phyloP scores from a whole-genome alignment of 1,140 invertebrate genomes.

The Temnothorax longispinosus region DNA sequence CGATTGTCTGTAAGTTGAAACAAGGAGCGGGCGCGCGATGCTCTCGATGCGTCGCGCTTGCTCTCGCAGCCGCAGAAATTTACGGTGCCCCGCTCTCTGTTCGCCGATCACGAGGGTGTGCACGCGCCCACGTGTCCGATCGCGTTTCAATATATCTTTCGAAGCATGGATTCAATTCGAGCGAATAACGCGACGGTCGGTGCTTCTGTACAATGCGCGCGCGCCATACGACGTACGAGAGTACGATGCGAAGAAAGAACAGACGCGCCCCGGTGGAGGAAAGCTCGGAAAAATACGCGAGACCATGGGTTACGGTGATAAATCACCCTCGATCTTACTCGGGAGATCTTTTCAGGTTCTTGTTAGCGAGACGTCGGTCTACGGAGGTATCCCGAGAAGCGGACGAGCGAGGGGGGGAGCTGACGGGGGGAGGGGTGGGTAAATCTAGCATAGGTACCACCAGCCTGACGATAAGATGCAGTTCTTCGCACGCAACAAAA shows the following conservation, averaged over 20 bases:
- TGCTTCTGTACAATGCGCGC: slow-evolving; percentile 47
- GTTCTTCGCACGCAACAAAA: slow-evolving; percentile 82
- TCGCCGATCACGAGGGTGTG: slow-evolving; percentile 9
- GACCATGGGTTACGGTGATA: slow-evolving; percentile 78
- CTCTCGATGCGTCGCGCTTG: background rate
- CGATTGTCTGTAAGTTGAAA: slow-evolving; percentile 2
- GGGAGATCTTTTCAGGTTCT: slow-evolving; percentile 81
- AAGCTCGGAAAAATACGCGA: slow-evolving; percentile 66
- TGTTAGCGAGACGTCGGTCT: slow-evolving; percentile 82
- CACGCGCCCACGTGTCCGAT: background rate
- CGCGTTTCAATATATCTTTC: slow-evolving; percentile 34
- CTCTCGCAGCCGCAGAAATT: background rate
- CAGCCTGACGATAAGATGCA: slow-evolving; percentile 67
- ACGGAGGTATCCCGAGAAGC: slow-evolving; percentile 47
- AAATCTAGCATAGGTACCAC: slow-evolving; percentile 55
- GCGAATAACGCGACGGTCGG: slow-evolving; percentile 47
- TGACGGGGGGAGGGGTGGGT: background rate
- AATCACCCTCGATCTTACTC: slow-evolving; percentile 82
- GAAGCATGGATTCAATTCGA: slow-evolving; percentile 28
- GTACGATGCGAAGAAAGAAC: slow-evolving; percentile 49
- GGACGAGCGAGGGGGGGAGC: slow-evolving; percentile 33
- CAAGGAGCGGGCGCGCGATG: background rate
- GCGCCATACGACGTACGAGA: slow-evolving; percentile 51
- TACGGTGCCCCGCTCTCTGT: background rate
- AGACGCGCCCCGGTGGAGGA: slow-evolving; percentile 57